Base-by-base conservation (phyloP, 1,140 invertebrate genomes). In the Anoplolepis gracilipes region DNA sequence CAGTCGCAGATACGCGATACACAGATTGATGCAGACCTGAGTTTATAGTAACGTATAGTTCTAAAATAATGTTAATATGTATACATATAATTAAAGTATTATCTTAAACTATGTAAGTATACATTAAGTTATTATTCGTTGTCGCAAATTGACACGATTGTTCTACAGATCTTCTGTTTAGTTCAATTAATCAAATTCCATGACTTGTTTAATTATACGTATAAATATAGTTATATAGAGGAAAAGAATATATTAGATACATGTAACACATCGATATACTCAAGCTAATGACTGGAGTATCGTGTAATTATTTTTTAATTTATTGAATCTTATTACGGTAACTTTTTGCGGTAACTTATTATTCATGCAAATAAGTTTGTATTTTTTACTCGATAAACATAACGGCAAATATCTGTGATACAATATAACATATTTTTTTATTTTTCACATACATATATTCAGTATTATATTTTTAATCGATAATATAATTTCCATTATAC, bases 381-480 rank as follows among this genome's bases (percentile, higher is more conserved):
- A 85, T 75, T n/a, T 70, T 61, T 46, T 89, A 36, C 25, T 13
- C 39, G 65, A 25, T 30, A n/a, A 76, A 76, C 49, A 30, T n/a
- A 79, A 79, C 75, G 70, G 30, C 11, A 67, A 30, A 72, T 30
- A 82, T 81, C 88, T 90, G 88, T 90, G 88, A 90, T 90, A 87
- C 8, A 16, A 85, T 65, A 85, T 57, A 75, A 85, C n/a, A 77
- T 84, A 84, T 46, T 87, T 88, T 76, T 87, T 84, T 84, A 77
- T 84, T 79, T 89, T 81, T 84, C 25, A 42, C 7, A 22, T 87
- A 89, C 84, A 42, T 81, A 89, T 69, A 76, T 55, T 87, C 88
- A 90, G 88, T 90, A 90, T 90, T 90, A 90, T 84, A 55, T 85
- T 78, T 75, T 86, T 28, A 59, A 84, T 81, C 19, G 39, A 87